Evolutionary conservation across 2,113 vertebrate genomes (phyloP).

Genomic region (Esox niger): DNA sequence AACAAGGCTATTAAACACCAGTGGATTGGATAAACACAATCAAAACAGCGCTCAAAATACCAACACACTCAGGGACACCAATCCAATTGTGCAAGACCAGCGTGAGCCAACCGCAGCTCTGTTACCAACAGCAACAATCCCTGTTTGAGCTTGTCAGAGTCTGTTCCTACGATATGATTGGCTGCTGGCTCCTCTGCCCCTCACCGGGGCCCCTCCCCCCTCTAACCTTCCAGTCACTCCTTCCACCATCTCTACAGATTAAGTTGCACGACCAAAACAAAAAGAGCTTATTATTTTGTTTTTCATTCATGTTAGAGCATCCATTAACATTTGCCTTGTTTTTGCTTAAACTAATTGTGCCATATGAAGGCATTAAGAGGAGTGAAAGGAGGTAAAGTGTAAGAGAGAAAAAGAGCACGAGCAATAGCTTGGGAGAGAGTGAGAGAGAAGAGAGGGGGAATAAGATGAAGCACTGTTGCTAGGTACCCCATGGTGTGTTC

Average conservation of each 20-base stretch:
- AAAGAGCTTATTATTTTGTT: constrained; percentile 75
- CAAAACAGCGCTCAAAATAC: constrained; percentile 61
- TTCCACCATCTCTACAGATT: constrained; percentile 63
- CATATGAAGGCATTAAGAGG: neutral
- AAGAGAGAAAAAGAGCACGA: constrained; percentile 8
- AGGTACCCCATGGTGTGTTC: constrained; percentile 68
- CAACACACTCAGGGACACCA: constrained; percentile 52
- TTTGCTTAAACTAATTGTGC: neutral
- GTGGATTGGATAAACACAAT: constrained; percentile 60
- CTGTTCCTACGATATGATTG: constrained; percentile 62
- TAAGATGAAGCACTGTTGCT: constrained; percentile 60
- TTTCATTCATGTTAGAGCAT: constrained; percentile 55
- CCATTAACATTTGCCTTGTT: constrained; percentile 50
- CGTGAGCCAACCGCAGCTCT: constrained; percentile 68
- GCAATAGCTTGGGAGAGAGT: constrained; percentile 28
- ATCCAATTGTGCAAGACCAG: constrained; percentile 60
- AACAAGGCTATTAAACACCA: constrained; percentile 70
- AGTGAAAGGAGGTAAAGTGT: neutral
- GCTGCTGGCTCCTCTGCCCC: constrained; percentile 29
- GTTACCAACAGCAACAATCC: constrained; percentile 76
- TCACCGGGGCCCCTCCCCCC: constrained; percentile 32
- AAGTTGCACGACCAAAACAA: constrained; percentile 73
- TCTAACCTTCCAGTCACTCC: constrained; percentile 20
- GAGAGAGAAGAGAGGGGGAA: constrained; percentile 30
- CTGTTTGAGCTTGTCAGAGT: constrained; percentile 51